Evolutionary conservation across 2,113 vertebrate species (phyloP).

Genomic region (Hemibagrus wyckioides): DNA sequence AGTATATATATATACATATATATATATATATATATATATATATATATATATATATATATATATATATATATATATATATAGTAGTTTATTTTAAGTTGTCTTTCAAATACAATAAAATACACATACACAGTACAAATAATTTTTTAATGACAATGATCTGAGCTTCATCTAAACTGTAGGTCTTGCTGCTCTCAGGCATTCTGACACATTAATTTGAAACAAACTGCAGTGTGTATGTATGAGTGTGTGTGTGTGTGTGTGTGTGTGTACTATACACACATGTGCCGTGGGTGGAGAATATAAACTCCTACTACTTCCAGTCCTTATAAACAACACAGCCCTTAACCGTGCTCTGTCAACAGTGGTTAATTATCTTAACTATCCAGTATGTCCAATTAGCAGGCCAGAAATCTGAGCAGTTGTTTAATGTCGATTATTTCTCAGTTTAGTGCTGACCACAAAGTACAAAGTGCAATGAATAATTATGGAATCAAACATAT

Average conservation of each 20-base stretch:
- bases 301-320: slow-evolving; percentile 2
- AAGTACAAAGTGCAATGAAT: neutral
- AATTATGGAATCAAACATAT: neutral
- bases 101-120: neutral
- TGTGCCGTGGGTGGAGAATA: neutral
- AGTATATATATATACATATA: too few relatives aligned
- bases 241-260: slow-evolving; percentile 6
- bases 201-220: slow-evolving; percentile 16
- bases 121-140: neutral
- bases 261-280: neutral
- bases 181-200: neutral
- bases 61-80: too few relatives aligned
- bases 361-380: neutral
- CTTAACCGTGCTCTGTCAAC: neutral
- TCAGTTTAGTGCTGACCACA: neutral
- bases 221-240: neutral
- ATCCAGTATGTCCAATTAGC: neutral
- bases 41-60: neutral
- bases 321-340: slow-evolving; percentile 9
- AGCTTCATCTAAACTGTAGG: neutral
- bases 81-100: too few relatives aligned
- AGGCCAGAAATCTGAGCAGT: neutral
- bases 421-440: neutral
- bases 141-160: neutral
- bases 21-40: too few relatives aligned